Base-by-base conservation (phyloP, 2,113 vertebrate genomes). In the Chauna torquata region DNA sequence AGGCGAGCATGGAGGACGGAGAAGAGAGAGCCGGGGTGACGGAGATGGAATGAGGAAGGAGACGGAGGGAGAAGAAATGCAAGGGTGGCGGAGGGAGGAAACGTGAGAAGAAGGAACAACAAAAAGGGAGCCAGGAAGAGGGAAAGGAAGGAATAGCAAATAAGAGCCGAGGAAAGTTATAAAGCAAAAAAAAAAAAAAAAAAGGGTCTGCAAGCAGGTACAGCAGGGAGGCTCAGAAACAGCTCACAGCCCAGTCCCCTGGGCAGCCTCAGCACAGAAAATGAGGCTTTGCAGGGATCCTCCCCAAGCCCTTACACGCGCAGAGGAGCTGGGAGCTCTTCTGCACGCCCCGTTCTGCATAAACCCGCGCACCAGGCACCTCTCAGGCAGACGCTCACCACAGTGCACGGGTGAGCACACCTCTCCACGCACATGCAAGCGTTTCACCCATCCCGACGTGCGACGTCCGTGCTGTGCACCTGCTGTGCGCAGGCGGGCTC, bases 251-350 rank as follows among this genome's bases (percentile, higher is more conserved):
- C 40, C 30, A 47, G 49, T 45, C 27, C 27, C 65, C 16, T 52
- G 40, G 66, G 50, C 10, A 61, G 76, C 78, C 27, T 62, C 61
- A 85, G 69, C 27, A 76, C 32, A 80, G 58, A 90, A 95, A 95
- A 96, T 40, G 5, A 86, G 74, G 84, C 78, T 95, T 97, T 95
- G 87, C 84, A 92, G 38, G 16, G 68, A 61, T 58, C 88, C 70
- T 94, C 74, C 81, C 19, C 92, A 97, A 91, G 66, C 28, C 45
- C 80, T 59, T 47, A 65, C 82, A n/a, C 19, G 50, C 44, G 34
- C 6, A 3, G 74, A 79, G 50, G 36, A 85, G 76, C 59, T 40
- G 79, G 68, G 22, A 90, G 25, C 40, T 25, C 44, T 84, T 78
- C 69, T 84, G 70, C 65, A 44, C 32, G 80, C 18, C 25, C 11